These are phyloP conservation scores for Syrmaticus mikado DNA, from an alignment of 2,113 vertebrate species.

Conservation along the genomic window DNA sequence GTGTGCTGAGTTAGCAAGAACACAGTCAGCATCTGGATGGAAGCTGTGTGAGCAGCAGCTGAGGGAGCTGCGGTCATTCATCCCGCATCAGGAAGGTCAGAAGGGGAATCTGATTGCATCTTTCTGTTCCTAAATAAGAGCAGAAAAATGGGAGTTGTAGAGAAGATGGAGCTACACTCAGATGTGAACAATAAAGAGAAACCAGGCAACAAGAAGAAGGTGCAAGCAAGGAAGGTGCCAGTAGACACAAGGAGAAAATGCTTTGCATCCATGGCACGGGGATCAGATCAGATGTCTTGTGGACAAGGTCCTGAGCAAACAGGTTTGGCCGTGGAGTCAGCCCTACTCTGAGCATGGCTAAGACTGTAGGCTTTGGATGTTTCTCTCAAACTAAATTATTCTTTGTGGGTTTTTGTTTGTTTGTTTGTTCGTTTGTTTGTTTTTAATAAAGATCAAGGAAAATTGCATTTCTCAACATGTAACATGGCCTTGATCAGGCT, in stretches of 20 bases:
- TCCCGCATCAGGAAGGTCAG: not conserved
- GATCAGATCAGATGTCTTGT: not conserved
- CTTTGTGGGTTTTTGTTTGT: not conserved
- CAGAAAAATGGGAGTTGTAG: not conserved
- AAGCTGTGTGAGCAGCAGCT: not conserved
- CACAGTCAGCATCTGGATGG: not conserved
- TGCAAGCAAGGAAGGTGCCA: not conserved
- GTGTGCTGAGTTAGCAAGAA: not conserved
- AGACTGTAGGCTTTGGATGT: accelerated
- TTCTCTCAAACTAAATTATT: not conserved
- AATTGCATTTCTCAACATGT: not conserved
- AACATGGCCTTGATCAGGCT: not conserved
- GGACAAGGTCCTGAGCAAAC: not conserved
- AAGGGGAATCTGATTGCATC: not conserved
- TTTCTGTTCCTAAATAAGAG: not conserved
- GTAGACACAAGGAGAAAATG: not conserved
- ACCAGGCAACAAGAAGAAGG: not conserved
- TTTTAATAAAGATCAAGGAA: not conserved
- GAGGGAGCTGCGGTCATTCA: not conserved
- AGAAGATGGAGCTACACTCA: not conserved
- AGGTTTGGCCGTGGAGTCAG: not conserved
- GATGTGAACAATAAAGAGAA: not conserved
- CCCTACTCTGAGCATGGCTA: not conserved
- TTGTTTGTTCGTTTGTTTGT: not conserved
- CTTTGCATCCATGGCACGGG: not conserved